These are phyloP conservation scores for Antitype chi DNA, from an alignment of 2,888 invertebrate species.

Conservation along the genomic window DNA sequence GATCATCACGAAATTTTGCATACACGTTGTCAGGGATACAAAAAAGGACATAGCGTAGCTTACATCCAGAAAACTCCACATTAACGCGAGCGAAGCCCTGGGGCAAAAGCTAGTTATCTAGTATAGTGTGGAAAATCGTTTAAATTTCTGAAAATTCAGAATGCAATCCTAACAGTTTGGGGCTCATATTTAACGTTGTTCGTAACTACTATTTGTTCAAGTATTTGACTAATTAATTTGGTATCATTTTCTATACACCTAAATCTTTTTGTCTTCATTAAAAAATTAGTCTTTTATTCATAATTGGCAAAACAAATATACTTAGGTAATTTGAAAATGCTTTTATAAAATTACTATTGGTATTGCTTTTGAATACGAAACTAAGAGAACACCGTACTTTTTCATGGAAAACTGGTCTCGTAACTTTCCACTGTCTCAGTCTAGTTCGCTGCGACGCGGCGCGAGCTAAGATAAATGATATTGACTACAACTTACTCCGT, in stretches of 20 bases:
- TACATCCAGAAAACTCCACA: no score
- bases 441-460: not conserved
- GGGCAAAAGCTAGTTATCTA: no score
- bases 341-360: not conserved
- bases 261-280: no score
- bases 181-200: not conserved
- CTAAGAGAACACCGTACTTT: not conserved
- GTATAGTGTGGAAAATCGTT: no score
- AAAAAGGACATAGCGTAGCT: no score
- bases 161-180: not conserved
- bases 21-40: no score
- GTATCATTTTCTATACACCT: no score
- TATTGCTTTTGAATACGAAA: not conserved
- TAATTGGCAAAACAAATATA: not conserved
- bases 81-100: no score
- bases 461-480: conserved; percentile 25
- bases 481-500: conserved; percentile 14
- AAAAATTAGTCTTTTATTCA: not conserved
- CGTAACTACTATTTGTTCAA: no score
- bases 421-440: not conserved
- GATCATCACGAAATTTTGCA: no score
- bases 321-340: not conserved
- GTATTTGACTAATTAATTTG: no score
- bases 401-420: not conserved
- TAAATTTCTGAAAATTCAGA: no score